These are phyloP conservation scores for Apodemus speciosus DNA, from an alignment of 2,113 vertebrate genomes.

Conservation along the genomic window DNA sequence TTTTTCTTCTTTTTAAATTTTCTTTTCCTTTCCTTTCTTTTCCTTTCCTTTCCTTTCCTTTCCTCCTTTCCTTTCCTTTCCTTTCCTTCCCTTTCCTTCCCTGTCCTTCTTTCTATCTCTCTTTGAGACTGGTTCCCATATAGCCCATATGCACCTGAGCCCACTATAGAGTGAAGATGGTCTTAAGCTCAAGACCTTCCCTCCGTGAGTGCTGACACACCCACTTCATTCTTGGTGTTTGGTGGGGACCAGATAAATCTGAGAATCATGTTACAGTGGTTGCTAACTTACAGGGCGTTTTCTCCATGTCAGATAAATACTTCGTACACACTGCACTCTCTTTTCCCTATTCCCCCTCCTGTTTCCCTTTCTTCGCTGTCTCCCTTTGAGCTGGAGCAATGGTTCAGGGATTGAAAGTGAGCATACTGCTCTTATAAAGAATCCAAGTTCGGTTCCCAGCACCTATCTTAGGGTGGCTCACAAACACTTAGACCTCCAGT, in stretches of 20 bases:
- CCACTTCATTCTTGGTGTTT: not conserved
- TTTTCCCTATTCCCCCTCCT: not conserved
- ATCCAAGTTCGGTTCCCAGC: not conserved
- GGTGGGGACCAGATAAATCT: not conserved
- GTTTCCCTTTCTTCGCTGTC: not conserved
- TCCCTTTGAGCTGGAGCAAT: not conserved
- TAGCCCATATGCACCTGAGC: not conserved
- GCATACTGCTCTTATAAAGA: not conserved
- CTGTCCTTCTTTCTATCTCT: not conserved
- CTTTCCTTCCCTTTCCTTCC: not conserved
- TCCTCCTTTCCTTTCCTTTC: not conserved
- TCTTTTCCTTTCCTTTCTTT: accelerated
- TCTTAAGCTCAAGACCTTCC: not conserved
- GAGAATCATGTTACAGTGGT: not conserved
- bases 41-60: not conserved
- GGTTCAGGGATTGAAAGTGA: not conserved
- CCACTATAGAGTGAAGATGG: not conserved
- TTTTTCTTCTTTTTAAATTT: not conserved
- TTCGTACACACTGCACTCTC: not conserved
- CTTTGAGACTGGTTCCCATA: too few relatives aligned
- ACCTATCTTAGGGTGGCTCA: not conserved
- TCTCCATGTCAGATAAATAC: not conserved
- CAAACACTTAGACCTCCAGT: not conserved
- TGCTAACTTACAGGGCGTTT: not conserved
- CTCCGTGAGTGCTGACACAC: not conserved